Evolutionary conservation across 2,888 invertebrate species (phyloP).

Genomic region (Thumatha senex): DNA sequence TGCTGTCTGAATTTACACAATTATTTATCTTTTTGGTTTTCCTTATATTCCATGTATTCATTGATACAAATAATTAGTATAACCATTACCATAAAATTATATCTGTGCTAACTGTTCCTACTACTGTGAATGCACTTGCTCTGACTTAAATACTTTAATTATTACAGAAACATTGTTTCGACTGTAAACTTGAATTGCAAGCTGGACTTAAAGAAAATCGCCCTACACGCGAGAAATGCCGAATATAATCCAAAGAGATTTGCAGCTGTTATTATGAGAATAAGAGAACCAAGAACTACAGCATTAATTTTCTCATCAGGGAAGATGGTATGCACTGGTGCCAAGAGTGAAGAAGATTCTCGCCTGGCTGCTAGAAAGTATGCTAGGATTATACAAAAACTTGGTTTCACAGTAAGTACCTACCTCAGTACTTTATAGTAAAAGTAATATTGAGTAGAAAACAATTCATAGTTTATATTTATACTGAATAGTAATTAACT

Average conservation of each 20-base stretch:
- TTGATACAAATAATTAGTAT: no score
- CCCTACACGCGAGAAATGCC: slow-evolving; percentile 98
- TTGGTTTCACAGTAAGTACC: slow-evolving; percentile 88
- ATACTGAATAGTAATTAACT: no score
- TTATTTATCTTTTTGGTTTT: no score
- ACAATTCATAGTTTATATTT: no score
- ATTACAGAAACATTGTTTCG: slow-evolving; percentile 96
- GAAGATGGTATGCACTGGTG: slow-evolving; percentile 93
- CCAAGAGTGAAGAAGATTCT: slow-evolving; percentile 91
- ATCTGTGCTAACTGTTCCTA: no score
- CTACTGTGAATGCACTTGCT: no score
- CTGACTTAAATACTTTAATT: slow-evolving; percentile 3
- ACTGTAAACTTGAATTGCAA: slow-evolving; percentile 98
- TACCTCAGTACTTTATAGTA: not conserved
- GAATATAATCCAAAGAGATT: slow-evolving; percentile 99
- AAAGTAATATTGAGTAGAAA: no score
- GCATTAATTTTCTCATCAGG: slow-evolving; percentile 91
- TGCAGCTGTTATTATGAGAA: slow-evolving; percentile 99
- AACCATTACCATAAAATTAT: no score
- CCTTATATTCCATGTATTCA: no score
- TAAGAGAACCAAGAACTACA: slow-evolving; percentile 92
- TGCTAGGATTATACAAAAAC: slow-evolving; percentile 92
- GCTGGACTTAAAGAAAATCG: slow-evolving; percentile 97
- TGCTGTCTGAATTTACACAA: no score
- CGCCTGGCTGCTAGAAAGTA: slow-evolving; percentile 91